Evolutionary conservation across 1,140 invertebrate species (phyloP).

Genomic region (Lordiphosa collinella): DNA sequence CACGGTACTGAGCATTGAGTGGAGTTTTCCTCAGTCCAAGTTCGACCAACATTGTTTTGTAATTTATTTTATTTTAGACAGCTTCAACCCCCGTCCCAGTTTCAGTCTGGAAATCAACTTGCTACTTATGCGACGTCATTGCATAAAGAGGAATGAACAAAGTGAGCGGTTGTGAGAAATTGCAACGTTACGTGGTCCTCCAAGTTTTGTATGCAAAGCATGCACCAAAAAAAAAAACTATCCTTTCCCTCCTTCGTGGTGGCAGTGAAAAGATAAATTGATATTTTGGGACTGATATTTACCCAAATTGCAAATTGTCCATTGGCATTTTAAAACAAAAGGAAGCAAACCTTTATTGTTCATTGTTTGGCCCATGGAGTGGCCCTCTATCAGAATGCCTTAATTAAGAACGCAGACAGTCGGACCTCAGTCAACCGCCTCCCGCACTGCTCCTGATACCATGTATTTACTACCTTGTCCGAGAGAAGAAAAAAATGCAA

Average conservation of each 20-base stretch:
- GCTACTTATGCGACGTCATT: slow-evolving; percentile 73
- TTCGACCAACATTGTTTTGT: slow-evolving; percentile 64
- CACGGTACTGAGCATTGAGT: slow-evolving; percentile 21
- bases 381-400: slow-evolving; percentile 62
- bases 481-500: slow-evolving; percentile 39
- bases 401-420: slow-evolving; percentile 66
- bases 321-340: slow-evolving; percentile 39
- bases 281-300: slow-evolving; percentile 57
- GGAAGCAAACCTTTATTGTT: slow-evolving; percentile 55
- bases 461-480: slow-evolving; percentile 23
- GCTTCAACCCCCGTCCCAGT: slow-evolving; percentile 33
- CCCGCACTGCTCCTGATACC: slow-evolving; percentile 24
- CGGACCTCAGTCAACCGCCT: slow-evolving; percentile 22
- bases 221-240: slow-evolving; percentile 32
- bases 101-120: slow-evolving; percentile 41
- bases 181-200: slow-evolving; percentile 60
- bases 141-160: slow-evolving; percentile 42
- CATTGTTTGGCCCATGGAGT: slow-evolving; percentile 40
- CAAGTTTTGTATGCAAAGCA: slow-evolving; percentile 63
- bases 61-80: slow-evolving; percentile 76
- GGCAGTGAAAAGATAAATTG: slow-evolving; percentile 63
- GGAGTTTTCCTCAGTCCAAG: slow-evolving; percentile 4
- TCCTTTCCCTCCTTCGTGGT: slow-evolving; percentile 23
- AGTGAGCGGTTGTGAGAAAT: slow-evolving; percentile 47
- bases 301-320: slow-evolving; percentile 58